phyloP scores from a whole-genome alignment of 2,797 vertebrate species.

The Potorous gilbertii region DNA sequence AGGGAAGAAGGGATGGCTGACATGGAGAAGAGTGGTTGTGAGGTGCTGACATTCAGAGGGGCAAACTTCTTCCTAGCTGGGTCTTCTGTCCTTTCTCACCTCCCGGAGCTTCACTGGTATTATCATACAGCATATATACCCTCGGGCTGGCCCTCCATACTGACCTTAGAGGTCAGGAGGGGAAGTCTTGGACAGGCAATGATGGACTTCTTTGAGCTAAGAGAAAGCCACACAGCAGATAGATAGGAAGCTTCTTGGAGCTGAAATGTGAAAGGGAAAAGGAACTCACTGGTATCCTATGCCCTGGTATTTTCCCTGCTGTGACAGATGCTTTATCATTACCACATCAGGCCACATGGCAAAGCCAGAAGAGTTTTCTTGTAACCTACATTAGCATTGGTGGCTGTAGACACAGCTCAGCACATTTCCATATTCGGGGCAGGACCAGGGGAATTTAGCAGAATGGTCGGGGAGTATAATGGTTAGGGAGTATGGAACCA shows the following conservation, averaged over 20 bases:
- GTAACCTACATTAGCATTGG: not conserved
- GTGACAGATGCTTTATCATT: not conserved
- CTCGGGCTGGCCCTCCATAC: not conserved
- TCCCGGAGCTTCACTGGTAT: accelerated
- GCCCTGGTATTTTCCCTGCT: not conserved
- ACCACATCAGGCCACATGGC: not conserved
- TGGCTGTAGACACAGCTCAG: not conserved
- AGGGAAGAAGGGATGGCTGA: not conserved
- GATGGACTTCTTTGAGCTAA: not conserved
- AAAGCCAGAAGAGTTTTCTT: not conserved
- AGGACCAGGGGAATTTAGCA: not conserved
- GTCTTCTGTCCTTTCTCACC: not conserved
- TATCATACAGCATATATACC: not conserved
- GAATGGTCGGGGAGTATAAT: not conserved
- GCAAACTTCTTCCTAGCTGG: not conserved
- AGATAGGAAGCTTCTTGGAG: not conserved
- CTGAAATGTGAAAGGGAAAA: not conserved
- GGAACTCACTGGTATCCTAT: not conserved
- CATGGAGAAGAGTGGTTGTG: not conserved
- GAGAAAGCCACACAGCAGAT: not conserved
- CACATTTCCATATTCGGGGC: not conserved
- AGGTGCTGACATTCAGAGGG: not conserved
- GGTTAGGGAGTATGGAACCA: not conserved
- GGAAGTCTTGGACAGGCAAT: not conserved
- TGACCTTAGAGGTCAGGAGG: not conserved